Conservation (phyloP, 2,797 vertebrate genomes). For the Neostethus bicornis region DNA sequence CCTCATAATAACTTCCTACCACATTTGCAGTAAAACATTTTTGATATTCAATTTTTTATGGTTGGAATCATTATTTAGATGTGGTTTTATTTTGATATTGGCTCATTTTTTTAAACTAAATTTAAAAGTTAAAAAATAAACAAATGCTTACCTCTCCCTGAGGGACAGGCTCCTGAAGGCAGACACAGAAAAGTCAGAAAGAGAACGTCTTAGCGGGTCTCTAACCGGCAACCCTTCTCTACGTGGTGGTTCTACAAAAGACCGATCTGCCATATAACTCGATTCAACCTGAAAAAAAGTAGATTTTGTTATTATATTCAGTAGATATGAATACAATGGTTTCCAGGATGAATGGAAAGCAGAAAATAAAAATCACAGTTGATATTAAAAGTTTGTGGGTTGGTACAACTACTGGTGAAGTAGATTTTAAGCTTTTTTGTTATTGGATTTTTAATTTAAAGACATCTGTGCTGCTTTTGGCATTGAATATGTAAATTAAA, state of each 20-base stretch:
- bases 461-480: too few relatives aligned
- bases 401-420: too few relatives aligned
- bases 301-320: neutral
- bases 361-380: too few relatives aligned
- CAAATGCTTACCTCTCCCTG: conserved; percentile 93
- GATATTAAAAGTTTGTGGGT: too few relatives aligned
- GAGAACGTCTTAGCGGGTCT: conserved; percentile 28
- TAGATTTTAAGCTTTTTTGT: too few relatives aligned
- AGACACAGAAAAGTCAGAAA: conserved; percentile 40
- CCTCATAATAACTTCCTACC: neutral
- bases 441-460: too few relatives aligned
- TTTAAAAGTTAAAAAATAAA: too few relatives aligned
- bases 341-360: too few relatives aligned
- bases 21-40: neutral
- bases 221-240: conserved; percentile 39
- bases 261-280: conserved; percentile 50
- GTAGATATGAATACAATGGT: neutral
- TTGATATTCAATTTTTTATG: neutral
- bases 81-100: too few relatives aligned
- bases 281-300: conserved; percentile 62
- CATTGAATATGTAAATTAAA: too few relatives aligned
- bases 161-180: conserved; percentile 80
- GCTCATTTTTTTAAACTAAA: too few relatives aligned
- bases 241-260: conserved; percentile 59
- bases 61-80: neutral